These are phyloP conservation scores for Drosophila cardini DNA, from an alignment of 1,140 invertebrate species.

Conservation along the genomic window DNA sequence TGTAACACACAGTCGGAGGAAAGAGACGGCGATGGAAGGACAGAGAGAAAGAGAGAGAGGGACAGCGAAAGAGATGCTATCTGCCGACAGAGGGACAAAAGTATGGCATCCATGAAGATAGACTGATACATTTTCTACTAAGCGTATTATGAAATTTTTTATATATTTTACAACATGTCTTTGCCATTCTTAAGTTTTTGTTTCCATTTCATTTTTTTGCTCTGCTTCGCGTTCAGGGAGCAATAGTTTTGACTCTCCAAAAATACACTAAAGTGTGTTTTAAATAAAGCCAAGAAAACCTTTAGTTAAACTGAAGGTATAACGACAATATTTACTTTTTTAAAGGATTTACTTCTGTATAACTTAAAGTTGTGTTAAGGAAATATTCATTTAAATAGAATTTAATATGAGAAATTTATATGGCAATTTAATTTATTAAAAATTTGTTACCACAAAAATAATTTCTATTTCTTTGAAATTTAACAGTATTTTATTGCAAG, in stretches of 20 bases:
- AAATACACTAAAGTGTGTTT: slow-evolving; percentile 22
- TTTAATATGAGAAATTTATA: too few species aligned
- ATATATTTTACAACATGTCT: slow-evolving; percentile 78
- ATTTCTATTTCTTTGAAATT: neutral
- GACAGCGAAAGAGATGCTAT: slow-evolving; percentile 50
- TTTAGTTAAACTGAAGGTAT: neutral
- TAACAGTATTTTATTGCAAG: neutral
- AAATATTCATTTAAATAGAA: too few species aligned
- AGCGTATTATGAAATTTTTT: slow-evolving; percentile 79
- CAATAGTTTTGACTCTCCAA: neutral
- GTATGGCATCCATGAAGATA: slow-evolving; percentile 64
- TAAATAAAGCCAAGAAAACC: slow-evolving; percentile 5
- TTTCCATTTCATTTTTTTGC: neutral
- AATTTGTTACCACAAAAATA: too few species aligned
- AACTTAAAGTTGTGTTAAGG: too few species aligned
- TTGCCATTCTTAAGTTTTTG: slow-evolving; percentile 29
- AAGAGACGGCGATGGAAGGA: slow-evolving; percentile 8
- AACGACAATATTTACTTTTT: too few species aligned
- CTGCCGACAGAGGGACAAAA: slow-evolving; percentile 51
- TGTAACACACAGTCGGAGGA: slow-evolving; percentile 20
- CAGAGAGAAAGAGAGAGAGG: slow-evolving; percentile 6
- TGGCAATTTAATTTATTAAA: too few species aligned
- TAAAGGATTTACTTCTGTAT: too few species aligned
- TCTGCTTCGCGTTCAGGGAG: neutral
- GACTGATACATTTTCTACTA: slow-evolving; percentile 74